Evolutionary conservation across 2,113 vertebrate genomes (phyloP).

Genomic region (Cebus imitator): DNA sequence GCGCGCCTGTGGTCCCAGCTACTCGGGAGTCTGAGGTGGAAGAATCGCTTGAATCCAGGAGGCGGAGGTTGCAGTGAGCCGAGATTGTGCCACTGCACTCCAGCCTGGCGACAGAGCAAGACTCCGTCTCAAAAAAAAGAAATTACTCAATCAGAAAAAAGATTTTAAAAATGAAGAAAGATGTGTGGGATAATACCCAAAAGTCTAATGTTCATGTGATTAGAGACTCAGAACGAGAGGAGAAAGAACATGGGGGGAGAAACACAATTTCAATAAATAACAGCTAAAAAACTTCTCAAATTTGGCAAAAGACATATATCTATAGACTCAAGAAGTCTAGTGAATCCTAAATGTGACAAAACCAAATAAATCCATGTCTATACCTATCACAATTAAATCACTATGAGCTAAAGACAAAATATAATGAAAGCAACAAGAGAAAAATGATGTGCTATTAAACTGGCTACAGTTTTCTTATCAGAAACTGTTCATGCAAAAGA

Average conservation of each 20-base stretch:
- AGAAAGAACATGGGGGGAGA: not conserved
- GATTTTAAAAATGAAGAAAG: not conserved
- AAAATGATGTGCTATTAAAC: not conserved
- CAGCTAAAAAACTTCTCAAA: not conserved
- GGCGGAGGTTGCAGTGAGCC: no score
- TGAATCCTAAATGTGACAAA: not conserved
- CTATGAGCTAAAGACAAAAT: not conserved
- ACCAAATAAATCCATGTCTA: not conserved
- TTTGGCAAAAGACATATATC: not conserved
- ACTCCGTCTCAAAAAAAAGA: no score
- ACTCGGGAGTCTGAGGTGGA: no score
- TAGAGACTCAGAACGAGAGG: not conserved
- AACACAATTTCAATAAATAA: not conserved
- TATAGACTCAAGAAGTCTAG: not conserved
- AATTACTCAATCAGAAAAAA: no score
- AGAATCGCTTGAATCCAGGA: no score
- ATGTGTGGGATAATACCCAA: not conserved
- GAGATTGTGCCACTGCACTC: no score
- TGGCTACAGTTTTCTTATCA: not conserved
- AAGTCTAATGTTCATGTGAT: not conserved
- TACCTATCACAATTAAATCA: not conserved
- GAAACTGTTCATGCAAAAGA: not conserved
- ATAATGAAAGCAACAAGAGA: not conserved
- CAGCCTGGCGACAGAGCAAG: no score
- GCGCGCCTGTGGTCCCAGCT: no score